Evolutionary conservation across 2,113 vertebrate genomes (phyloP).

Genomic region (Coryphaenoides rupestris): DNA sequence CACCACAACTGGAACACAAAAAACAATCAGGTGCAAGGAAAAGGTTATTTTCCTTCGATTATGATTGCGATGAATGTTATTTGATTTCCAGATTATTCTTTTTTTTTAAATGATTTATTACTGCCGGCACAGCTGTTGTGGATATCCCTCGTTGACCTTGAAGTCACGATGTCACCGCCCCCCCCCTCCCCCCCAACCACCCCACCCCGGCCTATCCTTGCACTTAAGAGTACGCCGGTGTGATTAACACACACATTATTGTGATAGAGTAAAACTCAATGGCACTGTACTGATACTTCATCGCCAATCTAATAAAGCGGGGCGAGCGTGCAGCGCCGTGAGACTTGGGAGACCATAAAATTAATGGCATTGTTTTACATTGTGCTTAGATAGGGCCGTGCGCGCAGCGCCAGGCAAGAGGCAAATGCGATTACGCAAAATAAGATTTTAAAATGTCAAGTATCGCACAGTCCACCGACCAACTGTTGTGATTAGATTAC

Average conservation of each 20-base stretch:
- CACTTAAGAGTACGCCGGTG: conserved; percentile 66
- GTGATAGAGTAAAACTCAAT: conserved; percentile 54
- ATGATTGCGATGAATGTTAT: conserved; percentile 18
- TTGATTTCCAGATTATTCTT: conserved; percentile 36
- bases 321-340: conserved; percentile 43
- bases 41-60: too few species aligned
- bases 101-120: conserved; percentile 56
- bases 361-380: conserved; percentile 68
- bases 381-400: conserved; percentile 64
- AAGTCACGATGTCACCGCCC: conserved; percentile 65
- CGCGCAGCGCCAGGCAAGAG: conserved; percentile 39
- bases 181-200: too few species aligned
- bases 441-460: conserved; percentile 72
- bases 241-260: conserved; percentile 72
- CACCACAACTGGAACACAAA: too few species aligned
- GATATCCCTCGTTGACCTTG: conserved; percentile 72
- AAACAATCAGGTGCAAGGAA: too few species aligned
- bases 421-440: conserved; percentile 71
- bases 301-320: conserved; percentile 63
- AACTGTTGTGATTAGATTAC: conserved; percentile 78
- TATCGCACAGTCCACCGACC: conserved; percentile 58
- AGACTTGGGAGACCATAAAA: conserved; percentile 65
- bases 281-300: conserved; percentile 52
- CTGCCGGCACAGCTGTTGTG: conserved; percentile 62
- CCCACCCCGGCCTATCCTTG: conserved; percentile 65